Evolutionary conservation across 2,888 invertebrate species (phyloP), one percentile per base, ranked within the genome.

Genomic region (Melikaiella ostensackeni): DNA sequence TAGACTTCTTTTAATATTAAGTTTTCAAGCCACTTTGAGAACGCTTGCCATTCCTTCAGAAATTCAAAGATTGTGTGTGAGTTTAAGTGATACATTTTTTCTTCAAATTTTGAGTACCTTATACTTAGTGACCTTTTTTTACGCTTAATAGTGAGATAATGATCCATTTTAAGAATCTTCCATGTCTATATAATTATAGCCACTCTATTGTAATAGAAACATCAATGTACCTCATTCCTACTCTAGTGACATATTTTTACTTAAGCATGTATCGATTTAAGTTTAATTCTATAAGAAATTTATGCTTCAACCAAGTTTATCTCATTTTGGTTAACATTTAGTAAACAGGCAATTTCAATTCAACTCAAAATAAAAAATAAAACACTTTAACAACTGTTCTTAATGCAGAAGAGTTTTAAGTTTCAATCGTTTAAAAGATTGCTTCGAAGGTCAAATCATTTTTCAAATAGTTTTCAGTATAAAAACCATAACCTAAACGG

Each of bases 41-140:
- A n/a, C n/a, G n/a, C 50, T 50, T 50, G 19, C 9, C n/a, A 50
- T 50, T 50, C n/a, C n/a, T 50, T 50, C n/a, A 0, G 8, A 50
- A 50, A 50, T 8, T 50, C 50, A 50, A 50, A n/a, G n/a, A 50
- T 50, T 50, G 50, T 50, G n/a, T 50, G 9, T 9, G 2, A 50
- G 19, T 50, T 50, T 50, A n/a, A 50, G 50, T 9, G n/a, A n/a
- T n/a, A n/a, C 1, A 8, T 2, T 50, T 2, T 50, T 50, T 50
- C n/a, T 50, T n/a, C n/a, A n/a, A n/a, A 50, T 50, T 50, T n/a
- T 50, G n/a, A 50, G n/a, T 50, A 50, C 50, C 9, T 50, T 50
- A 38, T 38, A 50, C 50, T 50, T 50, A 7, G 50, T 50, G 50
- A 50, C 50, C n/a, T 50, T 50, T n/a, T n/a, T n/a, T 50, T n/a